Conservation (phyloP, 2,113 vertebrate species). For the Dolichallabes microphthalmus region DNA sequence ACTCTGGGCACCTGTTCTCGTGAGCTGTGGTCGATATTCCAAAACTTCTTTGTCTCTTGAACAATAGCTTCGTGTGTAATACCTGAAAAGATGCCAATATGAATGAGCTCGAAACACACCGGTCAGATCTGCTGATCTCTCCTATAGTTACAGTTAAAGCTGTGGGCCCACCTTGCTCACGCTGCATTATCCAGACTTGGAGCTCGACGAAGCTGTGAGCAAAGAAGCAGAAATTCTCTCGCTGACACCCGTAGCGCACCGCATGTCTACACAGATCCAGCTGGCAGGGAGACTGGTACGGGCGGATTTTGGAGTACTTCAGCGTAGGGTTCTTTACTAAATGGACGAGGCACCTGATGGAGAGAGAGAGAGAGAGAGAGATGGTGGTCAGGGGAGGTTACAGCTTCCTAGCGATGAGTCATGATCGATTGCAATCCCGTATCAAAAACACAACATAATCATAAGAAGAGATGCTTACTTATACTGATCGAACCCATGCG, state of each 20-base stretch:
- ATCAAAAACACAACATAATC: background rate
- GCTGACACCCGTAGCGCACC: constrained; percentile 88
- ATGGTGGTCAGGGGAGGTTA: background rate
- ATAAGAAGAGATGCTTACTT: constrained; percentile 79
- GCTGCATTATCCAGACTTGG: constrained; percentile 96
- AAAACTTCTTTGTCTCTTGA: constrained; percentile 87
- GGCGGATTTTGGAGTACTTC: constrained; percentile 91
- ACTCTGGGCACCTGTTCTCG: constrained; percentile 79
- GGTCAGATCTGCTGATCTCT: background rate
- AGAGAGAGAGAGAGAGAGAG: background rate
- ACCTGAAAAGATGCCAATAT: constrained; percentile 64
- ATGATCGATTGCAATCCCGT: background rate
- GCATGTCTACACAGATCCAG: constrained; percentile 94
- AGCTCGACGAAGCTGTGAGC: constrained; percentile 95
- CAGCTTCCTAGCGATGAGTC: background rate
- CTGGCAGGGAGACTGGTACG: constrained; percentile 75
- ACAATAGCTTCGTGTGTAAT: constrained; percentile 87
- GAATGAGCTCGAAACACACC: background rate
- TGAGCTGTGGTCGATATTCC: constrained; percentile 75
- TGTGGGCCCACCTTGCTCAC: constrained; percentile 75
- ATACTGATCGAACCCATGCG: constrained; percentile 90
- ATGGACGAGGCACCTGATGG: constrained; percentile 93
- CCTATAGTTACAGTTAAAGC: too few relatives aligned
- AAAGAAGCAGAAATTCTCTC: constrained; percentile 93
- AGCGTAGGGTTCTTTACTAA: constrained; percentile 88